Conservation (phyloP, 2,888 invertebrate species). For the Xanthia icteritia region DNA sequence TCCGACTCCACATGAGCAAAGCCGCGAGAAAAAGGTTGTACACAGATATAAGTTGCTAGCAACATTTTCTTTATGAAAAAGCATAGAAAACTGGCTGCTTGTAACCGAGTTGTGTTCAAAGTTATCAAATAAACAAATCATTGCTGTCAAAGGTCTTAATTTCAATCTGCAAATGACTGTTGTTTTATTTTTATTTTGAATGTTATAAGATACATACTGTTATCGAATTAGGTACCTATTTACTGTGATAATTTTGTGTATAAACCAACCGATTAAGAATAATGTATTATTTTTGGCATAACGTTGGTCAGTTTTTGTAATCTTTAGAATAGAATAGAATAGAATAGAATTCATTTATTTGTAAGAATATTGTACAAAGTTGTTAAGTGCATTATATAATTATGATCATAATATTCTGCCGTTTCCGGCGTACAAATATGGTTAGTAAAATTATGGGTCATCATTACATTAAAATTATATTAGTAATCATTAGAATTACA, state of each 20-base stretch:
- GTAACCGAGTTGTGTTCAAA: neutral
- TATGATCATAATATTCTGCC: too few relatives aligned
- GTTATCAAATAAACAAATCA: slow-evolving; percentile 26
- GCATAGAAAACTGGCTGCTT: neutral
- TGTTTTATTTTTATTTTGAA: slow-evolving; percentile 23
- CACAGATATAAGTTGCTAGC: too few relatives aligned
- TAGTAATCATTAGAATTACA: too few relatives aligned
- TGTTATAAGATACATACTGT: slow-evolving; percentile 1
- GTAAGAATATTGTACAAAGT: too few relatives aligned
- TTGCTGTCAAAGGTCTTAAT: slow-evolving; percentile 21
- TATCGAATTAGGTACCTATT: slow-evolving; percentile 44
- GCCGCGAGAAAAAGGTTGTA: too few relatives aligned
- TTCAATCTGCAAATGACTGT: slow-evolving; percentile 29
- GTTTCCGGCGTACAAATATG: too few relatives aligned
- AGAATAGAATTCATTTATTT: too few relatives aligned
- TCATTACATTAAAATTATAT: too few relatives aligned
- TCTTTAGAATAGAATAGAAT: too few relatives aligned
- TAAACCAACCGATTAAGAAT: slow-evolving; percentile 45
- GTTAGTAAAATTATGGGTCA: too few relatives aligned
- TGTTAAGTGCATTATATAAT: too few relatives aligned
- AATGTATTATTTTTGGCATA: slow-evolving; percentile 26
- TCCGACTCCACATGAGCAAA: too few relatives aligned
- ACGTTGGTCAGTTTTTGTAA: slow-evolving; percentile 25
- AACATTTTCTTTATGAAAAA: neutral
- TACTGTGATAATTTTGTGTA: slow-evolving; percentile 43